Percentiles rank a stretch among this genome's conserved stretches.
Conservation (phyloP, 2,113 vertebrate genomes). For the Rattus norvegicus region DNA sequence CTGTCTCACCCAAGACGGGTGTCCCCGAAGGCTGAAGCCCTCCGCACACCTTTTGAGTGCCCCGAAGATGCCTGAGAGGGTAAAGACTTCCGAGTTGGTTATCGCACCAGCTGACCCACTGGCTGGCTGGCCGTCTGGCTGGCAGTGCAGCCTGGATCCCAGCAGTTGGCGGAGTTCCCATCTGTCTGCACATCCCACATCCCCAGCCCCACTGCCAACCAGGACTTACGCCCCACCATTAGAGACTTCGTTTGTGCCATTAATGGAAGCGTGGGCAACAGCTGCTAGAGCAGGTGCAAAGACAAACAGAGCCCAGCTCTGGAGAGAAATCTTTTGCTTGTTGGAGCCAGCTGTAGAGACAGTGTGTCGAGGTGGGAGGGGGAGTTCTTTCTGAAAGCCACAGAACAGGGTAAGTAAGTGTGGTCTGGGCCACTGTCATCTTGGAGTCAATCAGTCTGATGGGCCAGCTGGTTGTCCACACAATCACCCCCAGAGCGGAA, state of each 20-base stretch:
- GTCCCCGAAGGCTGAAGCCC: neutral
- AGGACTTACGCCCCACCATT: constrained; percentile 55
- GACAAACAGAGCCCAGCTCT: constrained; percentile 71
- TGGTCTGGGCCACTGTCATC: constrained; percentile 6
- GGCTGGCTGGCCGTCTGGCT: constrained; percentile 19
- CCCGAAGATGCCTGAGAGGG: neutral
- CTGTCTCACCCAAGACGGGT: neutral
- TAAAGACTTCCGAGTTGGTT: neutral
- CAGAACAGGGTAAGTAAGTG: constrained; percentile 39
- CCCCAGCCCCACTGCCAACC: constrained; percentile 66
- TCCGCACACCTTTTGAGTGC: neutral
- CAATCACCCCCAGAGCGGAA: neutral
- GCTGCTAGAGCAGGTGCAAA: constrained; percentile 81
- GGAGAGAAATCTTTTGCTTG: constrained; percentile 68
- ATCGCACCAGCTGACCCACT: constrained; percentile 9
- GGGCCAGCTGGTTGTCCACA: constrained; percentile 64
- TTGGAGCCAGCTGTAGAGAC: constrained; percentile 73
- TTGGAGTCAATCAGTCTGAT: neutral
- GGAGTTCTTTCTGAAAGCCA: constrained; percentile 40
- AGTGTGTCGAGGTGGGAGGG: neutral
- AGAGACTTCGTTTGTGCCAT: constrained; percentile 77
- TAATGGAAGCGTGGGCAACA: constrained; percentile 65
- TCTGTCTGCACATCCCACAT: constrained; percentile 66
- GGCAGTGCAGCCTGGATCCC: neutral
- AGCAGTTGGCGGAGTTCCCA: constrained; percentile 45